These are phyloP conservation scores for Microchrysa polita DNA, from an alignment of 2,888 invertebrate species.

Conservation along the genomic window DNA sequence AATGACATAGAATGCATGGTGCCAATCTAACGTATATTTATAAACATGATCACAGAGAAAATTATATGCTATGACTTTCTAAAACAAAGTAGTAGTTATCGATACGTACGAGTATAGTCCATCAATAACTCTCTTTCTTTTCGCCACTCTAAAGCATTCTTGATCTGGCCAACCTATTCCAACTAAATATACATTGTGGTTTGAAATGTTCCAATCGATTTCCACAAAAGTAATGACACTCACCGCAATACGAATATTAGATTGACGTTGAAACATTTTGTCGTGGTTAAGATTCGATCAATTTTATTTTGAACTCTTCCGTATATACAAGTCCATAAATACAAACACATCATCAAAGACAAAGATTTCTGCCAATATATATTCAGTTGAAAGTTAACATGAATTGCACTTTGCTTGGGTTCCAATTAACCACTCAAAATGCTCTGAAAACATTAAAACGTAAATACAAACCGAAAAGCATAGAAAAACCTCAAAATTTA, in stretches of 20 bases:
- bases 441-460: not conserved
- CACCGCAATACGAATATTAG: not conserved
- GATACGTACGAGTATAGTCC: not conserved
- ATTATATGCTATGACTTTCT: conserved; percentile 11
- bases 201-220: not conserved
- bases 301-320: not conserved
- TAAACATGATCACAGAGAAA: not conserved
- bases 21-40: conserved; percentile 38
- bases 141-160: not conserved
- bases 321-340: too few species aligned
- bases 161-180: not conserved
- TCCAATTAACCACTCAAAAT: not conserved
- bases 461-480: too few species aligned
- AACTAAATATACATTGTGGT: too few species aligned
- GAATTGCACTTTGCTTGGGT: not conserved
- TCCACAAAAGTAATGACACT: conserved; percentile 1
- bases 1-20: conserved; percentile 22
- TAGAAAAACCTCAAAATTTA: conserved; percentile 25
- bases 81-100: conserved; percentile 11
- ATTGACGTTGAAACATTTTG: not conserved
- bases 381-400: not conserved
- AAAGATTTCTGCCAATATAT: not conserved
- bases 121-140: not conserved
- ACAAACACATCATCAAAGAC: not conserved
- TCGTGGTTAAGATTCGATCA: conserved; percentile 3